Conservation (phyloP, 2,113 vertebrate species). For the Peromyscus polionotus region DNA sequence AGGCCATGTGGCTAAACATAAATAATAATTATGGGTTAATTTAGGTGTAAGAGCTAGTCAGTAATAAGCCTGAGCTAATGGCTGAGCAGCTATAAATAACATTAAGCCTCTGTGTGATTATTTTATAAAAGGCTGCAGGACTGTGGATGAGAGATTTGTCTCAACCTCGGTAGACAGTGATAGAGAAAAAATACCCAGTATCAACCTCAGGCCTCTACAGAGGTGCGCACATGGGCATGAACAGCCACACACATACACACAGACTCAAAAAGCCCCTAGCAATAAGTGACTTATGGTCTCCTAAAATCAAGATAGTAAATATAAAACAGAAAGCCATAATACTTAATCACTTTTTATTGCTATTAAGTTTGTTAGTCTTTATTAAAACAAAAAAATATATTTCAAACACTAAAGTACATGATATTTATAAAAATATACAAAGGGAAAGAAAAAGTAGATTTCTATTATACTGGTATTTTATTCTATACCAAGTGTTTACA, state of each 20-base stretch:
- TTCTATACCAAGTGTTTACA: slow-evolving; percentile 85
- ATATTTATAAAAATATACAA: slow-evolving; percentile 90
- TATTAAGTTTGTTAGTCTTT: slow-evolving; percentile 83
- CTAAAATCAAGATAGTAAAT: slow-evolving; percentile 35
- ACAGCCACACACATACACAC: neutral
- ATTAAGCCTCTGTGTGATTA: no score
- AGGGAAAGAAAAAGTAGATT: slow-evolving; percentile 70
- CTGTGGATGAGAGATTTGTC: no score
- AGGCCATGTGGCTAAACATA: no score
- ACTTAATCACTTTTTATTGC: slow-evolving; percentile 70
- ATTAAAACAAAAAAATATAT: slow-evolving; percentile 82
- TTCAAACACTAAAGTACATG: slow-evolving; percentile 81
- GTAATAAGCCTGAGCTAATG: no score
- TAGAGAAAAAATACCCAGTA: neutral
- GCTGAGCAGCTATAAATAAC: no score
- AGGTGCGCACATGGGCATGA: neutral
- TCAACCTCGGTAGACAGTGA: no score
- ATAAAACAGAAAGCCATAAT: slow-evolving; percentile 63
- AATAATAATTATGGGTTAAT: no score
- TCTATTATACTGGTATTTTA: slow-evolving; percentile 63
- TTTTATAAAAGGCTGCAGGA: no score
- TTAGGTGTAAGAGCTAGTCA: no score
- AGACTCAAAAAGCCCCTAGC: neutral
- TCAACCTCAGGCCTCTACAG: neutral
- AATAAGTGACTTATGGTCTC: slow-evolving; percentile 29